These are phyloP conservation scores for Phyllostomus hastatus DNA, from an alignment of 2,113 vertebrate genomes.

Conservation along the genomic window DNA sequence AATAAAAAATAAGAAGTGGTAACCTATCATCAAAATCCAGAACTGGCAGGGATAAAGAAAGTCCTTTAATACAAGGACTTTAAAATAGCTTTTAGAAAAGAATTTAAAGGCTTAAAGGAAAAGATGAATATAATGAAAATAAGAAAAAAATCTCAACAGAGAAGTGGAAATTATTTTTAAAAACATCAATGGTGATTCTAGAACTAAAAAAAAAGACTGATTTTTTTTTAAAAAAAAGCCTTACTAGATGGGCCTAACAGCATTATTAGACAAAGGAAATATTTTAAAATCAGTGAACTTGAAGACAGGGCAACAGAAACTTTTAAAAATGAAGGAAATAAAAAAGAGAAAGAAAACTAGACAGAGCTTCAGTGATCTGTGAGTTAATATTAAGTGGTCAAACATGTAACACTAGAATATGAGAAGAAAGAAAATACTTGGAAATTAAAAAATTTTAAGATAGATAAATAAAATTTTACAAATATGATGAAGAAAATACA, in stretches of 20 bases:
- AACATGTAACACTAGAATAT: neutral
- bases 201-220: neutral
- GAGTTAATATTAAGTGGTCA: neutral
- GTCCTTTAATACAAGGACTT: neutral
- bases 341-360: neutral
- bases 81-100: slow-evolving; percentile 2
- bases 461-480: neutral
- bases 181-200: neutral
- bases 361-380: neutral
- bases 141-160: neutral
- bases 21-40: neutral
- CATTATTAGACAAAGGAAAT: neutral
- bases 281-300: neutral
- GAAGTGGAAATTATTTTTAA: neutral
- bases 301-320: neutral
- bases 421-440: neutral
- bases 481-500: slow-evolving; percentile 32
- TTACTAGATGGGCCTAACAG: neutral
- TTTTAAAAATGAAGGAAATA: neutral
- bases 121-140: neutral
- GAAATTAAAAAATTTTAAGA: neutral
- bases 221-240: neutral
- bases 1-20: neutral
- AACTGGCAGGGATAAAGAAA: neutral
- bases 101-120: neutral